A percentile compares a stretch with the other conserved stretches of the same genome.
These are phyloP conservation scores for Vidua chalybeata DNA, from an alignment of 2,113 vertebrate genomes.

Conservation along the genomic window DNA sequence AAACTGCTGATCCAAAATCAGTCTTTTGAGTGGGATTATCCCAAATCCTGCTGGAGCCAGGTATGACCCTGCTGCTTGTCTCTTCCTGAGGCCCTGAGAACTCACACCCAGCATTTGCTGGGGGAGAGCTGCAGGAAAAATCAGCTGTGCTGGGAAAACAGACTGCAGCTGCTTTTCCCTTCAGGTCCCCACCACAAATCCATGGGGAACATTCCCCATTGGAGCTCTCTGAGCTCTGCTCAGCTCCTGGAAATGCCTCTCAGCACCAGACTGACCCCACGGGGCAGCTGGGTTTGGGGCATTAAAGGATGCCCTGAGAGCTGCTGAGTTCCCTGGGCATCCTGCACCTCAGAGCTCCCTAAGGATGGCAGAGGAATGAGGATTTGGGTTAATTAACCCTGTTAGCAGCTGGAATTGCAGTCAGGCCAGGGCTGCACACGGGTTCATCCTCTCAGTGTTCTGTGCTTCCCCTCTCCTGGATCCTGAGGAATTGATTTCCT, in stretches of 20 bases:
- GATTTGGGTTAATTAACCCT: neutral
- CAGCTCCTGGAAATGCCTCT: neutral
- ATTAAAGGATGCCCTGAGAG: neutral
- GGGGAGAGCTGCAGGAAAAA: neutral
- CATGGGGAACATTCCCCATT: fast-evolving
- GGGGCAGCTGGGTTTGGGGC: neutral
- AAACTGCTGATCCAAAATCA: neutral
- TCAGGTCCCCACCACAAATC: fast-evolving
- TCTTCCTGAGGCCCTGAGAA: neutral
- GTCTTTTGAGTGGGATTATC: neutral
- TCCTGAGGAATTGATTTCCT: neutral
- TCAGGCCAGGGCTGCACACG: neutral
- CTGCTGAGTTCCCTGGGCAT: neutral
- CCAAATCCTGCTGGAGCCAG: neutral
- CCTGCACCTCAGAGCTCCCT: neutral
- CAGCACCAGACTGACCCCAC: neutral
- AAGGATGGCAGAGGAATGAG: neutral
- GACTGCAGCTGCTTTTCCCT: neutral
- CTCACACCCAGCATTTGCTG: neutral
- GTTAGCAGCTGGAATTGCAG: fast-evolving
- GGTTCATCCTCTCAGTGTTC: neutral
- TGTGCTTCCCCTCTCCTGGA: neutral
- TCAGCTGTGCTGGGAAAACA: neutral
- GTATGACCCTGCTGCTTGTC: fast-evolving
- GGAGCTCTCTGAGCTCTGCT: neutral